Evolutionary conservation across 2,113 vertebrate genomes (phyloP).

Genomic region (Hylia prasina): DNA sequence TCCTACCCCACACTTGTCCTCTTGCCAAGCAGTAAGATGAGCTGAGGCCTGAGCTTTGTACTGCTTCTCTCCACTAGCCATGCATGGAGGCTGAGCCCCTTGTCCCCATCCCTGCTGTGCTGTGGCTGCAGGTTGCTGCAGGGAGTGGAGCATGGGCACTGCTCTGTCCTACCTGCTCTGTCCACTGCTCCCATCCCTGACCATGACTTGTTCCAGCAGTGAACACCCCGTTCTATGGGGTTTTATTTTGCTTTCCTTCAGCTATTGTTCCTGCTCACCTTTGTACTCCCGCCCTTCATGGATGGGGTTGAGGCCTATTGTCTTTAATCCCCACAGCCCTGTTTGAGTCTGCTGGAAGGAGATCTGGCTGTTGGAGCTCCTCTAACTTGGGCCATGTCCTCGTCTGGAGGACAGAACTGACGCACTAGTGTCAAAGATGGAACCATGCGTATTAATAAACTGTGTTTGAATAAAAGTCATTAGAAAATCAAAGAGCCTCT

Average conservation of each 20-base stretch:
- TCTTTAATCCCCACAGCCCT: background rate
- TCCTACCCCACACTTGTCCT: background rate
- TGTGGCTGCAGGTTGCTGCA: background rate
- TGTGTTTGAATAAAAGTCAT: background rate
- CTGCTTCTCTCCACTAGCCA: background rate
- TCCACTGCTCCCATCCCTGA: background rate
- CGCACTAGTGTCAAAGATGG: background rate
- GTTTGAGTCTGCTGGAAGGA: background rate
- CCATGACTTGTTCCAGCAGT: background rate
- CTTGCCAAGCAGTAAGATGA: background rate
- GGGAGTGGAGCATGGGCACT: fast-evolving
- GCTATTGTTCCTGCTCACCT: fast-evolving
- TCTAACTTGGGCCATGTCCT: background rate
- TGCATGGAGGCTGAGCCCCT: fast-evolving
- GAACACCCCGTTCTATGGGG: background rate
- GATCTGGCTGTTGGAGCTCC: background rate
- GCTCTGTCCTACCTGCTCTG: background rate
- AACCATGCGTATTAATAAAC: background rate
- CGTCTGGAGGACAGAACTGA: background rate
- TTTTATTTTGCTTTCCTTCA: background rate
- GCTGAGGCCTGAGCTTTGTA: background rate
- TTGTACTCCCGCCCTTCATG: background rate
- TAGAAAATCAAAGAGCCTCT: conserved; percentile 41
- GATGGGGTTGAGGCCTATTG: background rate
- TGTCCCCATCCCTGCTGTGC: background rate